Conservation (phyloP, 2,113 vertebrate genomes). For the Excalfactoria chinensis region DNA sequence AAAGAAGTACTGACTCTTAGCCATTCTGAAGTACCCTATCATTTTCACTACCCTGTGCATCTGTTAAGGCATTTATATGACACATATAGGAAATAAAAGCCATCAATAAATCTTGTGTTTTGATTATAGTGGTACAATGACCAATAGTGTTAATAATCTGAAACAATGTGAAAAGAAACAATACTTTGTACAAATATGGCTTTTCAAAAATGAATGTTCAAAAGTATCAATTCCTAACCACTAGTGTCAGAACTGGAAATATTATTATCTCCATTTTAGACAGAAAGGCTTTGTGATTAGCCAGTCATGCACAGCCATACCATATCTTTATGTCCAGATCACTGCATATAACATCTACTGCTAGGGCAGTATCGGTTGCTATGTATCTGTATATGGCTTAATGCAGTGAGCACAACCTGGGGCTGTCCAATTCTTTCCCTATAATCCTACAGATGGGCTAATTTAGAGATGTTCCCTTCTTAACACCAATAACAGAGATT, state of each 20-base stretch:
- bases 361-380: not conserved
- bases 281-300: not conserved
- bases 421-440: not conserved
- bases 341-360: not conserved
- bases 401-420: not conserved
- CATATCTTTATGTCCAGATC: not conserved
- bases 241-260: conserved; percentile 18
- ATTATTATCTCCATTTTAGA: not conserved
- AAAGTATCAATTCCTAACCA: conserved; percentile 3
- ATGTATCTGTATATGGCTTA: not conserved
- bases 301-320: not conserved
- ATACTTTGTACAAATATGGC: conserved; percentile 28
- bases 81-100: conserved; percentile 78
- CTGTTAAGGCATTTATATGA: conserved; percentile 80
- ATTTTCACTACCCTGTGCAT: conserved; percentile 68
- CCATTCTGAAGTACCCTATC: conserved; percentile 49
- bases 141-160: conserved; percentile 65
- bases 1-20: conserved; percentile 60
- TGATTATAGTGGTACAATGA: conserved; percentile 59
- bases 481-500: not conserved
- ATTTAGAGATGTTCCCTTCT: not conserved
- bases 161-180: conserved; percentile 54
- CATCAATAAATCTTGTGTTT: conserved; percentile 64
- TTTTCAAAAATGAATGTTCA: conserved; percentile 32
- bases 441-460: not conserved